Conservation (phyloP, 2,797 vertebrate species). For the Poecilia picta region DNA sequence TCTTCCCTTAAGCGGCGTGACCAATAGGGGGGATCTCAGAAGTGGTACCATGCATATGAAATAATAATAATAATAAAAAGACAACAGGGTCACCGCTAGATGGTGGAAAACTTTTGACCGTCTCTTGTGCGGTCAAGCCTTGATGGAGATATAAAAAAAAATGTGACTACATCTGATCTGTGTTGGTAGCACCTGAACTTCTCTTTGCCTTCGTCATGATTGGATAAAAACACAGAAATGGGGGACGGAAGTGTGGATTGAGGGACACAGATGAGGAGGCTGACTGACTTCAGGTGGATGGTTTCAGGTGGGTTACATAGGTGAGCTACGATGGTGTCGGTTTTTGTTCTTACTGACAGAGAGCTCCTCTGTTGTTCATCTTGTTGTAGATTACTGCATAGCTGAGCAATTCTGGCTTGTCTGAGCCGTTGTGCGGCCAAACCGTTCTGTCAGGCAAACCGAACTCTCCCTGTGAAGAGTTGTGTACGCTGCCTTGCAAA, state of each 20-base stretch:
- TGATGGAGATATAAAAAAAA: constrained; percentile 66
- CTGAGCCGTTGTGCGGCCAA: constrained; percentile 35
- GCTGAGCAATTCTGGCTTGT: constrained; percentile 51
- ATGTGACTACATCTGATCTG: constrained; percentile 76
- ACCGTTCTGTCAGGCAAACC: constrained; percentile 41
- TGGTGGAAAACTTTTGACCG: constrained; percentile 67
- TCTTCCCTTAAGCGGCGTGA: constrained; percentile 87
- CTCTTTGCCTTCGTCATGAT: constrained; percentile 52
- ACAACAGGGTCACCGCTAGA: constrained; percentile 62
- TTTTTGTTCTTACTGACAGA: constrained; percentile 34
- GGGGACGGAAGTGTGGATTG: constrained; percentile 31
- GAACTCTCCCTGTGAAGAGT: constrained; percentile 47
- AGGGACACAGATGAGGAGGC: constrained; percentile 18
- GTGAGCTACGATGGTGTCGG: constrained; percentile 5
- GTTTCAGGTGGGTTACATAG: constrained; percentile 27
- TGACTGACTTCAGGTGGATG: constrained; percentile 20
- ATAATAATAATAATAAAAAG: constrained; percentile 28
- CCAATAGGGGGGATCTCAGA: constrained; percentile 81
- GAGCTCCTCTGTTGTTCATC: constrained; percentile 23
- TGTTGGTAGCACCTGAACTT: constrained; percentile 85
- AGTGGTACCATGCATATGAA: constrained; percentile 88
- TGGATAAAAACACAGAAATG: constrained; percentile 32
- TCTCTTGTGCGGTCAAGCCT: constrained; percentile 53
- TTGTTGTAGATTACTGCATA: constrained; percentile 45
- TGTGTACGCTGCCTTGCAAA: background rate